Conservation (phyloP, 2,888 invertebrate species). For the Pyrgus malvae region DNA sequence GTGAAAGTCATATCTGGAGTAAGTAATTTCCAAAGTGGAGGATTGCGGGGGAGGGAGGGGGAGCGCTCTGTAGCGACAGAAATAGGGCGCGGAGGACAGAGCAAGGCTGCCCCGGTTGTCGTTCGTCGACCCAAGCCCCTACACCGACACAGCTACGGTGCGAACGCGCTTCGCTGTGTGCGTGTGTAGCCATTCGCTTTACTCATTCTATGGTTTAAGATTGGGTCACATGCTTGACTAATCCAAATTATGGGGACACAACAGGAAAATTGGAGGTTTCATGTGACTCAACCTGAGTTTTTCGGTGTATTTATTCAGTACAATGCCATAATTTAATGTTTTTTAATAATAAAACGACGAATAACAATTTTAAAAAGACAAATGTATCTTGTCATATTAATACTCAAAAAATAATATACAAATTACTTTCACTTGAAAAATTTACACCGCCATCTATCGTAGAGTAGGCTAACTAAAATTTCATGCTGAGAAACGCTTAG, state of each 20-base stretch:
- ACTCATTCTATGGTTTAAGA: conserved; percentile 43
- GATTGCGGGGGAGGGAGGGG: conserved; percentile 46
- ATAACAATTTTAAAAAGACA: too few species aligned
- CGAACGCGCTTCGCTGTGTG: conserved; percentile 43
- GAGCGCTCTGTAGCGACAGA: conserved; percentile 69
- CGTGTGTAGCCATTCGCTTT: conserved; percentile 42
- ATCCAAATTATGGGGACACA: conserved; percentile 3
- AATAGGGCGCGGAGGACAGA: conserved; percentile 81
- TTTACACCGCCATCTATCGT: conserved; percentile 67
- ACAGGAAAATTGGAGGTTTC: conserved; percentile 2
- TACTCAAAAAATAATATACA: too few species aligned
- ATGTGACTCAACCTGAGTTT: neutral
- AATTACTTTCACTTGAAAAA: conserved; percentile 15
- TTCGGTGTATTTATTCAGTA: too few species aligned
- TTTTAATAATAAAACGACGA: too few species aligned
- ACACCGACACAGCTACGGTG: conserved; percentile 46
- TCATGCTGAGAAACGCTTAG: conserved; percentile 42
- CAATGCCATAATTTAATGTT: too few species aligned
- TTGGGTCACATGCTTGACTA: conserved; percentile 39
- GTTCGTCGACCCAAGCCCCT: conserved; percentile 71
- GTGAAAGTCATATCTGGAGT: conserved; percentile 35
- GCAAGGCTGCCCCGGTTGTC: conserved; percentile 80
- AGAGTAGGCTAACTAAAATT: conserved; percentile 51
- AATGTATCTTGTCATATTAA: too few species aligned
- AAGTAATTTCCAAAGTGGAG: conserved; percentile 57